phyloP scores from a whole-genome alignment of 2,888 invertebrate genomes.

The Tenthredo notha region DNA sequence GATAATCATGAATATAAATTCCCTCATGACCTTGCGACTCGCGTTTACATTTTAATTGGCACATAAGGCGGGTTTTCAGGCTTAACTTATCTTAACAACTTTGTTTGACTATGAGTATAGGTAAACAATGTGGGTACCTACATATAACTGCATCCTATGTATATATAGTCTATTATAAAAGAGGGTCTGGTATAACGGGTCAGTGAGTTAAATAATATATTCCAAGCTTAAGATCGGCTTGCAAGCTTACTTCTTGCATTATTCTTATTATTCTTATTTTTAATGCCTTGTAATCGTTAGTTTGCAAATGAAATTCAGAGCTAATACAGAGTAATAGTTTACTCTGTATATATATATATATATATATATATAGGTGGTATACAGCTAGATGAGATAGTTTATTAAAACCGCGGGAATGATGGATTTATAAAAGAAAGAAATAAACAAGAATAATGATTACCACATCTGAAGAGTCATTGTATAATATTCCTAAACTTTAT shows the following conservation, averaged over 20 bases:
- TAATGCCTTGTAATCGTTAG: not conserved
- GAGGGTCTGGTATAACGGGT: conserved; percentile 14
- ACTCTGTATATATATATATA: no score
- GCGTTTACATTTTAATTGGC: conserved; percentile 45
- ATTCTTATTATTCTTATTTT: not conserved
- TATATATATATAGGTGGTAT: no score
- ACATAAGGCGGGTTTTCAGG: not conserved
- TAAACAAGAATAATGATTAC: no score
- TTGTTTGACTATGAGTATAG: not conserved
- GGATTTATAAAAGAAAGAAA: no score
- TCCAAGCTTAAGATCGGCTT: not conserved
- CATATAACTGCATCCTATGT: not conserved
- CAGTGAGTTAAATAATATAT: conserved; percentile 11
- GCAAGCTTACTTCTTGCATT: not conserved
- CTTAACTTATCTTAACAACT: not conserved
- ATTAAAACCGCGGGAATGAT: no score
- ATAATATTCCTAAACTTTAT: not conserved
- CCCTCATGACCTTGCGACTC: conserved; percentile 43
- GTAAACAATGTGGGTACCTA: conserved; percentile 20
- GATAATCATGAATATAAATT: conserved; percentile 23
- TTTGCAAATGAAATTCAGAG: not conserved
- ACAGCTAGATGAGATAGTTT: no score
- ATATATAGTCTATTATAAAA: not conserved
- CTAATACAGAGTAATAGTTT: not conserved
- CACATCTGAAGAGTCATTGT: not conserved